Conservation (phyloP, 1,140 invertebrate species). For the Atta cephalotes region DNA sequence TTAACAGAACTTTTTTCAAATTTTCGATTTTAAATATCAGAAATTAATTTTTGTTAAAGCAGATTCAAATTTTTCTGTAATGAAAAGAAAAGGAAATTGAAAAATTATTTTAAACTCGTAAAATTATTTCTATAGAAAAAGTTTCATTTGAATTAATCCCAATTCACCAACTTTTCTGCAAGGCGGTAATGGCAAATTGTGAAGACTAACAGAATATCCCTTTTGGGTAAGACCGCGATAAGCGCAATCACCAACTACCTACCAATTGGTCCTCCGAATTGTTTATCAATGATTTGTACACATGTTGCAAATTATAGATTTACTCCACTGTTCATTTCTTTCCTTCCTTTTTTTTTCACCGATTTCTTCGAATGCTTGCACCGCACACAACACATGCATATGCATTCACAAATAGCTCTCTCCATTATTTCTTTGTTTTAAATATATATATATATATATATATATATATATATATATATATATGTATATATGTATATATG, state of each 20-base stretch:
- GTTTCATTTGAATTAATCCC: background rate
- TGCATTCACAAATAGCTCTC: slow-evolving; percentile 46
- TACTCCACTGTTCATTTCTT: slow-evolving; percentile 75
- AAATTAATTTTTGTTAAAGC: background rate
- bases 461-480: slow-evolving; percentile 39
- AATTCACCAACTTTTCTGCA: slow-evolving; percentile 19
- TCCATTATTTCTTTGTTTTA: slow-evolving; percentile 57
- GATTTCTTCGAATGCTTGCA: background rate
- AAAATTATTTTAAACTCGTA: background rate
- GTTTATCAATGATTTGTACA: slow-evolving; percentile 68
- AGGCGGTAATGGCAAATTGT: background rate
- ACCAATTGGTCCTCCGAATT: slow-evolving; percentile 64
- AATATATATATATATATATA: slow-evolving; percentile 45
- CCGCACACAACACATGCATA: background rate
- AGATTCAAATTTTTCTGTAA: background rate
- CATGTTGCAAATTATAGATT: slow-evolving; percentile 81
- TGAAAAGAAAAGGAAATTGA: background rate
- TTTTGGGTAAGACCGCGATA: slow-evolving; percentile 35
- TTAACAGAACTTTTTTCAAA: background rate
- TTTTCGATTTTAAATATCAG: background rate
- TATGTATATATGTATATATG: slow-evolving; percentile 41
- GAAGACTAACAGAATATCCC: slow-evolving; percentile 35
- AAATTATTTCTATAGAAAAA: background rate
- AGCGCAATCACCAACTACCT: slow-evolving; percentile 45
- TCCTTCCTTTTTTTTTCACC: background rate